Conservation (phyloP, 2,888 invertebrate species). For the Gonocerus acuteangulatus region DNA sequence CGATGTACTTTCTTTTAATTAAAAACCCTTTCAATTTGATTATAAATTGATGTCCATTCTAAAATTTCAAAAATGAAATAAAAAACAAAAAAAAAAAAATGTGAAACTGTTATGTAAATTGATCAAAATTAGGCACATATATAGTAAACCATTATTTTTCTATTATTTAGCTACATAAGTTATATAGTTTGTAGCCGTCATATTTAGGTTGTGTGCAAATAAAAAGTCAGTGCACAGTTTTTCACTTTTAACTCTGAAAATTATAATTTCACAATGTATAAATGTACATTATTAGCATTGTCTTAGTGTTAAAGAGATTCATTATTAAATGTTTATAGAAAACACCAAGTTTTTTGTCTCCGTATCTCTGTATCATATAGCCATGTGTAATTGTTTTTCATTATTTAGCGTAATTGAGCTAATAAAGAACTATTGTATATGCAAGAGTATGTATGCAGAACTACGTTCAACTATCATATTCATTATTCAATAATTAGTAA, state of each 20-base stretch:
- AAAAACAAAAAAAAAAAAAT: background rate
- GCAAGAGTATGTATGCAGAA: background rate
- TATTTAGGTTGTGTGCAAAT: conserved; percentile 12
- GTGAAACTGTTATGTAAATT: background rate
- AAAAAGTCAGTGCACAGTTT: conserved; percentile 1
- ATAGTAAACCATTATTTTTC: conserved; percentile 24
- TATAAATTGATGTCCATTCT: background rate
- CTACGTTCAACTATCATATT: background rate
- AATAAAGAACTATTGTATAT: conserved; percentile 11
- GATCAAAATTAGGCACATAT: conserved; percentile 25
- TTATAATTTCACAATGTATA: conserved; percentile 17
- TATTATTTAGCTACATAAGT: conserved; percentile 23
- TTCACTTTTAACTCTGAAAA: conserved; percentile 1
- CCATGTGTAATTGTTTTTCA: conserved; percentile 4
- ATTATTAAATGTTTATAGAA: conserved; percentile 15
- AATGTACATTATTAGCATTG: conserved; percentile 17
- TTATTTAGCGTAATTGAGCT: conserved; percentile 19
- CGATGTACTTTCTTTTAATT: conserved; percentile 3
- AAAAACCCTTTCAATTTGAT: background rate
- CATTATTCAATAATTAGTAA: background rate
- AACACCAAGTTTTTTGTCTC: conserved; percentile 18
- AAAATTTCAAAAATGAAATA: background rate
- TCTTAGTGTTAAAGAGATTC: conserved; percentile 9
- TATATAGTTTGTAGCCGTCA: conserved; percentile 6
- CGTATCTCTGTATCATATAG: background rate